Base-by-base conservation (phyloP, 2,113 vertebrate genomes). In the Saimiri boliviensis region DNA sequence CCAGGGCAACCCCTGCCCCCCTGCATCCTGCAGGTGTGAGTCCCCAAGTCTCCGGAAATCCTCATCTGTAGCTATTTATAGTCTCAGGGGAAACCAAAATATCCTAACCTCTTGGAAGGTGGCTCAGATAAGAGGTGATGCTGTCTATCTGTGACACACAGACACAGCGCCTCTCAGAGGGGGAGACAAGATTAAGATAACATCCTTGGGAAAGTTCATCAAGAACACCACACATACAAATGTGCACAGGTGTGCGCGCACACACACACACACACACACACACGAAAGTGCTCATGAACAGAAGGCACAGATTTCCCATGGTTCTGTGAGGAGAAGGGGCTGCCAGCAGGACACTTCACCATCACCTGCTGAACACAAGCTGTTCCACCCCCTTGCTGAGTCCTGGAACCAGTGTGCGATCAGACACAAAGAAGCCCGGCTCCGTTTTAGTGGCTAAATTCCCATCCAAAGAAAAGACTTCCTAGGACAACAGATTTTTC, bases 401-500 rank as follows among this genome's bases (percentile, higher is more conserved):
- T 63, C 87, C 93, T 94, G 95, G 90, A 95, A 86, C 87, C 52
- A 23, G 45, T 8, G 6, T 58, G 60, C 0, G 5, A 35, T 56
- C 77, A 84, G 58, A 90, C 40, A 94, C 90, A 93, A 63, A 92
- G 79, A 54, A 90, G 52, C 58, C 58, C 21, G 2, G 94, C 90
- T 92, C 89, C 95, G 3, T 92, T 86, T 86, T 49, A 66, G 56
- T 90, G 68, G 96, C 60, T 71, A 92, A 80, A 89, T 63, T 40
- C 32, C 81, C 49, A 86, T 77, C 81, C 93, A 71, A 95, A 94
- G 91, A 58, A 90, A 92, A 92, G 77, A 58, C 32, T 87, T 93
- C 95, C 96, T 73, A 14, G 97, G 87, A 97, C 71, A 94, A 97
- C 95, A 97, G 97, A 97, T 97, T 98, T 97, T 82, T 97, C 94